Conservation (phyloP, 1,140 invertebrate species). For the Araneus ventricosus region DNA sequence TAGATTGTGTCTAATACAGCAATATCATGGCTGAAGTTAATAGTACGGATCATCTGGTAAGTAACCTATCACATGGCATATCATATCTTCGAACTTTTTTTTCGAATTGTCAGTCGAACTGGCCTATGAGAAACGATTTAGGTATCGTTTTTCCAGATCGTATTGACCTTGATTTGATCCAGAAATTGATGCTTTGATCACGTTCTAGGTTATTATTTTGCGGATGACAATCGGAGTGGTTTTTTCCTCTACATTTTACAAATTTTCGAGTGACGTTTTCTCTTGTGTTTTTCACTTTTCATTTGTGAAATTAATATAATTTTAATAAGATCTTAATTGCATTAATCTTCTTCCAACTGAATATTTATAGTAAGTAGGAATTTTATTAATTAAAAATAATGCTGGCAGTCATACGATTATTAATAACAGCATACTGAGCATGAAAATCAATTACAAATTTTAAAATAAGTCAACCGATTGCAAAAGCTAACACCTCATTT, state of each 20-base stretch:
- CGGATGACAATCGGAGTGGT: neutral
- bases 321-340: too few relatives aligned
- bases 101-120: neutral
- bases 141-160: conserved; percentile 12
- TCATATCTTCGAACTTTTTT: neutral
- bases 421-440: too few relatives aligned
- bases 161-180: conserved; percentile 25
- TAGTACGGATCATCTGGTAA: conserved; percentile 60
- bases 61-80: conserved; percentile 25
- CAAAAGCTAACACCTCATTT: too few relatives aligned
- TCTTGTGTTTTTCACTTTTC: neutral
- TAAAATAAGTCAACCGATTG: too few relatives aligned
- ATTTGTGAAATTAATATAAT: too few relatives aligned
- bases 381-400: too few relatives aligned
- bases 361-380: too few relatives aligned
- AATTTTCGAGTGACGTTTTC: neutral
- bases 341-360: too few relatives aligned
- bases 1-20: conserved; percentile 27
- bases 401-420: too few relatives aligned
- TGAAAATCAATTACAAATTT: too few relatives aligned
- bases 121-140: neutral
- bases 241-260: neutral
- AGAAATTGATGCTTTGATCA: conserved; percentile 37
- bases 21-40: conserved; percentile 62
- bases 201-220: conserved; percentile 8